phyloP scores from a whole-genome alignment of 1,140 invertebrate species.

The Drosophila simulans region DNA sequence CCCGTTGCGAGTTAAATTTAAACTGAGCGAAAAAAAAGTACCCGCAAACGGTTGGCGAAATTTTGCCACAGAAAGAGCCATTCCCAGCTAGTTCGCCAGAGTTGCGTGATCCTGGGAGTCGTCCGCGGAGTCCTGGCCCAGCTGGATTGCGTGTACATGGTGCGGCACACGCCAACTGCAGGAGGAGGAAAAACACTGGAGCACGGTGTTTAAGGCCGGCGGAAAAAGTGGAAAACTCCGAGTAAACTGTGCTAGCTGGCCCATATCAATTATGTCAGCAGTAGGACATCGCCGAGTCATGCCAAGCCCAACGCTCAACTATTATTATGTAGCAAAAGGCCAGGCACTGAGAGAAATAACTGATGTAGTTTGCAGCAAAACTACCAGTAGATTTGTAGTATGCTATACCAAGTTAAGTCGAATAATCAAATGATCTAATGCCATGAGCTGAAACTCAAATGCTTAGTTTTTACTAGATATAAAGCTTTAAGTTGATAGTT shows the following conservation, averaged over 20 bases:
- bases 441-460: too few relatives aligned
- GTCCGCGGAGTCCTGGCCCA: conserved; percentile 18
- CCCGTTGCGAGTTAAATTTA: conserved; percentile 78
- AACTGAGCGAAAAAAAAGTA: conserved; percentile 54
- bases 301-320: conserved; percentile 53
- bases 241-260: conserved; percentile 47
- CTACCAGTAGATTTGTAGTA: too few relatives aligned
- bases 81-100: neutral
- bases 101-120: conserved; percentile 33
- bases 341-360: conserved; percentile 17
- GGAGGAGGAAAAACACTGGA: conserved; percentile 10
- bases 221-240: conserved; percentile 14
- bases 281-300: conserved; percentile 56
- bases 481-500: too few relatives aligned
- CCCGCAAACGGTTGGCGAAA: conserved; percentile 28
- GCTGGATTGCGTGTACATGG: conserved; percentile 59
- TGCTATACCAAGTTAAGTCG: too few relatives aligned
- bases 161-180: conserved; percentile 55
- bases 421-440: too few relatives aligned
- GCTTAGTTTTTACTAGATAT: too few relatives aligned
- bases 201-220: neutral
- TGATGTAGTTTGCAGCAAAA: too few relatives aligned
- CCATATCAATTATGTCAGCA: conserved; percentile 82
- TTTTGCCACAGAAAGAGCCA: conserved; percentile 38
- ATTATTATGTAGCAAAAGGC: conserved; percentile 64